Evolutionary conservation across 2,888 invertebrate genomes (phyloP).

Genomic region (Empis livida): DNA sequence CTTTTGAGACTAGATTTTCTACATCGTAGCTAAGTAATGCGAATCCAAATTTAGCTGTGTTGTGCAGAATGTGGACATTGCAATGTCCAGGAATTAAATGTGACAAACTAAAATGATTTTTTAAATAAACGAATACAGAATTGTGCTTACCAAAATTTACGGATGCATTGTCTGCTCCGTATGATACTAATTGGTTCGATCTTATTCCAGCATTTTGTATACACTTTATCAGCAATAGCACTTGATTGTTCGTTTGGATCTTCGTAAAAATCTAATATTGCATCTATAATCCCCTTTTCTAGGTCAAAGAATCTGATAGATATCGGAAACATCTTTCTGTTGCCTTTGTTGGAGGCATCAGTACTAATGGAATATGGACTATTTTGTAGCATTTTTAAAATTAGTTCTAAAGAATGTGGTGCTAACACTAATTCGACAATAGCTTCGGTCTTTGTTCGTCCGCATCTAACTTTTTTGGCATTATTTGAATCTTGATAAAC

Average conservation of each 20-base stretch:
- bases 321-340: not conserved
- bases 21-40: too few species aligned
- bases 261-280: not conserved
- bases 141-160: constrained; percentile 1
- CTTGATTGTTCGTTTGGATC: not conserved
- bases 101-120: too few species aligned
- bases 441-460: not conserved
- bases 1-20: too few species aligned
- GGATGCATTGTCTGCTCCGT: not conserved
- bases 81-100: too few species aligned
- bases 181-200: not conserved
- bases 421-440: not conserved
- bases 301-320: not conserved
- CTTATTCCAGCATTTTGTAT: not conserved
- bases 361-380: not conserved
- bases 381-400: not conserved
- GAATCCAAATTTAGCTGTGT: too few species aligned
- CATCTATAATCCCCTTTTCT: not conserved
- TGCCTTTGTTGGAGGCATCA: constrained; percentile 3
- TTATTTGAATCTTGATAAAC: not conserved
- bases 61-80: too few species aligned
- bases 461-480: not conserved
- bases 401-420: not conserved
- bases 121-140: too few species aligned
- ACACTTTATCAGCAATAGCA: not conserved